Base-by-base conservation (phyloP, 2,113 vertebrate genomes). In the Aspidoscelis tigris region DNA sequence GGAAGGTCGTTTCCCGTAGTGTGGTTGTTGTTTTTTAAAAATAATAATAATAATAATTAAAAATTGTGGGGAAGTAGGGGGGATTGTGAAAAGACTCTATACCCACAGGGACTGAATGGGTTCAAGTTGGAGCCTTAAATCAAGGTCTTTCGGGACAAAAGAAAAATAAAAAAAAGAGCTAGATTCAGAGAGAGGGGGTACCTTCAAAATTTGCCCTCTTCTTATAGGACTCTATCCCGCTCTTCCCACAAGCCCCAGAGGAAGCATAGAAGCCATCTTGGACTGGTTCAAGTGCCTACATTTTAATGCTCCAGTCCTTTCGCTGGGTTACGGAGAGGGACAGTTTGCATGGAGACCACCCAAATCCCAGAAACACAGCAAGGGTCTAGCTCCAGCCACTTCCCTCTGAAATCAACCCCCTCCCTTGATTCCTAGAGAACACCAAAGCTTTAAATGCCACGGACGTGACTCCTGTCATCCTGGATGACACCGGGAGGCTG, bases 201-300 rank as follows among this genome's bases (percentile, higher is more conserved):
- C 24, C 18, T 26, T 79, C 58, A 4, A 33, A 21, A 33, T 26
- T 24, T 69, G 53, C 43, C 47, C 53, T 50, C 74, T 58, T 55
- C 53, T 8, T 16, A 16, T 21, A 33, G 50, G 47, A 9, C 68
- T 65, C 69, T 43, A 10, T 22, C n/a, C 64, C 75, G 53, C 9
- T n/a, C 47, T 18, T 50, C 9, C 80, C 55, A 39, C 58, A 78
- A 79, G 61, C 11, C 64, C 43, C 53, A 71, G 24, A 7, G 69
- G 50, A 73, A 69, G 26, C 73, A 20, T 55, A 24, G 41, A 61
- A 66, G 81, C 82, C 55, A 79, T 76, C 74, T 21, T 84, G 81
- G 85, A 44, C 75, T 76, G 85, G 50, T 84, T 89, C 89, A 93
- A 92, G 92, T 94, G 92, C 93, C 93, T 94, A 87, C 85, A 87